Evolutionary conservation across 2,797 vertebrate species (phyloP), one percentile per base, ranked within the genome.

Genomic region (Phrynocephalus guinanensis): DNA sequence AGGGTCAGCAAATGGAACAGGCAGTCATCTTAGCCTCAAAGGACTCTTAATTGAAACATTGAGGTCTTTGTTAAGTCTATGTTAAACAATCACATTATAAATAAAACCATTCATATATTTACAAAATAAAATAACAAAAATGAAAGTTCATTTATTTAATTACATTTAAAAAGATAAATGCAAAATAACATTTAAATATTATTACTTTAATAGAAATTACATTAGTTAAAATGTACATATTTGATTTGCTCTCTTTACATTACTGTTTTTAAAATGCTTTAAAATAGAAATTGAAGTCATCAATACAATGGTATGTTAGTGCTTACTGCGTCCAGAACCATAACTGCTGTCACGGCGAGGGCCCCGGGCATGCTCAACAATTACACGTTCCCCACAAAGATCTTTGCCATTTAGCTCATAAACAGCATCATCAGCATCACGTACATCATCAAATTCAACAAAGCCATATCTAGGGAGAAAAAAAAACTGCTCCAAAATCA

Each of bases 1-100:
- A 98, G 97, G 98, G 98, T 98, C 98, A 98, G 98, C 98, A 98
- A 98, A 98, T 98, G 98, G 98, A 97, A 98, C 97, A 96, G 98
- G 98, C 97, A 98, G 98, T 98, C 98, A 98, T 96, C 96, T 96
- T 96, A 97, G 97, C 96, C 97, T 97, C 98, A 98, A 98, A 98
- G 98, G 98, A 98, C 96, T 98, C 98, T 99, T 97, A 98, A 98
- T 98, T 98, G 98, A 98, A 99, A 98, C 98, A 98, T 97, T 98
- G 98, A 98, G 97, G 98, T 98, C 98, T 98, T 98, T 98, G 98
- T 98, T 98, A 99, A 99, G 97, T 97, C 97, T 98, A 98, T 96
- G 97, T 98, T 97, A 97, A 97, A 98, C 97, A 98, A 96, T 97
- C 97, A 95, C 96, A 98, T 96, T 96, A 96, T 90, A 97, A 96